Percentiles rank a stretch among this genome's conserved stretches.
These are phyloP conservation scores for Tokudaia muenninki DNA, from an alignment of 2,797 vertebrate species.

Conservation along the genomic window DNA sequence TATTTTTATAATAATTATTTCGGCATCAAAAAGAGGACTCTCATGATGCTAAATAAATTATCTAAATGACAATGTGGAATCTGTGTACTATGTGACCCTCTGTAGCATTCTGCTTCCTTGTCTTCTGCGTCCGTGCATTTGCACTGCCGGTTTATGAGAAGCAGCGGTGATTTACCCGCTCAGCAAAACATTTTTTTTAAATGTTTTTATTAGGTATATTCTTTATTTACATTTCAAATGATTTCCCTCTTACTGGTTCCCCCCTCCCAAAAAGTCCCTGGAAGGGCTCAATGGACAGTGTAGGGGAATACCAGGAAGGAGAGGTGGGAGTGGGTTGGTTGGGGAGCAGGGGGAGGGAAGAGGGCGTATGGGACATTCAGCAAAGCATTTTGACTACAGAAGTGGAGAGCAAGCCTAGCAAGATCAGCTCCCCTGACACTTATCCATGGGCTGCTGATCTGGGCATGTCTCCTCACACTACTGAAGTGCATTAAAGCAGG, in stretches of 20 bases:
- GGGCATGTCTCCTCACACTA: not conserved
- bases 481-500: not conserved
- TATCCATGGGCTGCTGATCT: not conserved
- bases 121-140: too few species aligned
- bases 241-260: too few species aligned
- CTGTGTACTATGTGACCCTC: not conserved
- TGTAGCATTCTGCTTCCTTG: not conserved
- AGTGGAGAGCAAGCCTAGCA: not conserved
- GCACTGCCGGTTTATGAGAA: not conserved
- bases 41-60: not conserved
- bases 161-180: not conserved
- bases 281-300: too few species aligned
- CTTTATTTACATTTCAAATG: too few species aligned
- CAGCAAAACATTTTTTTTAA: too few species aligned
- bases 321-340: too few species aligned
- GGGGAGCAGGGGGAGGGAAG: too few species aligned
- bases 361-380: too few species aligned
- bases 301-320: too few species aligned
- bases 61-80: fast-evolving
- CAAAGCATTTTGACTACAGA: not conserved
- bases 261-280: too few species aligned
- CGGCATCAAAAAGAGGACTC: not conserved
- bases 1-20: not conserved
- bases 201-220: too few species aligned
- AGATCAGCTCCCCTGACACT: not conserved